Conservation (phyloP, 2,113 vertebrate species). For the Stomatorhinus ivindoensis region DNA sequence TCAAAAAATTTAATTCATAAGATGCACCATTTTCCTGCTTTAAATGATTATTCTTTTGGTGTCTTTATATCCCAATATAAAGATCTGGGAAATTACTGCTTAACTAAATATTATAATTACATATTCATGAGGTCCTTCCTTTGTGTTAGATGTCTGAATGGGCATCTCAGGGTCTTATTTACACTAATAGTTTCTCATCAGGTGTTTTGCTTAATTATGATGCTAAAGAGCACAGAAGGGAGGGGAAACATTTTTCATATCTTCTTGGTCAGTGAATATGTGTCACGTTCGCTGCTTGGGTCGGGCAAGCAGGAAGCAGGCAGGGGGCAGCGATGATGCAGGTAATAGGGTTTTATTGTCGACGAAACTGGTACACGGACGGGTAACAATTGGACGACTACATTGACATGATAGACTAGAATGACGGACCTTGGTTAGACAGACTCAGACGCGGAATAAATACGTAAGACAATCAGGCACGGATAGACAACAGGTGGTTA, state of each 20-base stretch:
- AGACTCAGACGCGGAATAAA: too few species aligned
- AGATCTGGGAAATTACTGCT: not conserved
- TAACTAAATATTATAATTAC: not conserved
- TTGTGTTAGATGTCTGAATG: not conserved
- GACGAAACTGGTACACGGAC: too few species aligned
- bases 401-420: too few species aligned
- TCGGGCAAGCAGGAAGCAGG: too few species aligned
- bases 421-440: too few species aligned
- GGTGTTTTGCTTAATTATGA: not conserved
- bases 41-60: not conserved
- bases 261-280: not conserved
- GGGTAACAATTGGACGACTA: too few species aligned
- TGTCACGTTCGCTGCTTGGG: too few species aligned
- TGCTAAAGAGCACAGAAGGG: not conserved
- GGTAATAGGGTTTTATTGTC: too few species aligned
- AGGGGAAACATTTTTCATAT: not conserved
- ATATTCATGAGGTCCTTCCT: not conserved
- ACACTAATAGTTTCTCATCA: not conserved
- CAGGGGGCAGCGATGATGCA: too few species aligned
- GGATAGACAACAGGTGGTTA: too few species aligned
- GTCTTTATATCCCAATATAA: not conserved
- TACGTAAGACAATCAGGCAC: too few species aligned
- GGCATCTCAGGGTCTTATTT: constrained; percentile 13
- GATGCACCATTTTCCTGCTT: not conserved
- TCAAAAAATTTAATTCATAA: not conserved